phyloP scores from a whole-genome alignment of 2,888 invertebrate genomes.

The Eupithecia pulchellata region DNA sequence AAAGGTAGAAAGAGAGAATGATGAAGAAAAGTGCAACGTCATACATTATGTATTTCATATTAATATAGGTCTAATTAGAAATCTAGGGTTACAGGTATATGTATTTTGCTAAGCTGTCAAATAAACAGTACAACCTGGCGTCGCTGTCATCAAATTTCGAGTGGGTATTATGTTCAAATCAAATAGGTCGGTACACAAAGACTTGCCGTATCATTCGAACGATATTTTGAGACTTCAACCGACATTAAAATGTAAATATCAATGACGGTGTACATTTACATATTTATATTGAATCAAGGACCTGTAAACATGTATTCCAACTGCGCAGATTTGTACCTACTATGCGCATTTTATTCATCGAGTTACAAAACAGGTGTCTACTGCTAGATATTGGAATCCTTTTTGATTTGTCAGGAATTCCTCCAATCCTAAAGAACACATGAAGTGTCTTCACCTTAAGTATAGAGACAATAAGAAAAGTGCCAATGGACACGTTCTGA shows the following conservation, averaged over 20 bases:
- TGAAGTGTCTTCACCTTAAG: too few species aligned
- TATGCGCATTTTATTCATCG: constrained; percentile 13
- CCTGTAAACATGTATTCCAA: constrained; percentile 10
- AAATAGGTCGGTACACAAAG: not conserved
- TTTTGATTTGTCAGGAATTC: not conserved
- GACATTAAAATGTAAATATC: constrained; percentile 3
- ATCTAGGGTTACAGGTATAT: too few species aligned
- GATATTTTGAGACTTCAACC: not conserved
- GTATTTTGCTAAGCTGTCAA: too few species aligned
- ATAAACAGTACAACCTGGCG: too few species aligned
- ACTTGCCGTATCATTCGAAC: not conserved
- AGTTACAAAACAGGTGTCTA: not conserved
- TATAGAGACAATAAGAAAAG: too few species aligned
- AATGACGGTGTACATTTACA: not conserved
- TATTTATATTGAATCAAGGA: constrained; percentile 14
- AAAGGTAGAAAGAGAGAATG: too few species aligned
- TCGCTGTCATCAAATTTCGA: not conserved
- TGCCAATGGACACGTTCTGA: too few species aligned
- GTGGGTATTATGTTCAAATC: not conserved
- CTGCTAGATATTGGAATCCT: not conserved
- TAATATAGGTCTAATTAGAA: too few species aligned
- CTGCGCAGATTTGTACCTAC: constrained; percentile 22
- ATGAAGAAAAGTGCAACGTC: too few species aligned
- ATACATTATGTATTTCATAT: too few species aligned
- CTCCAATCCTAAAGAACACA: too few species aligned